phyloP scores from a whole-genome alignment of 1,140 invertebrate genomes.

The Neomicropteryx cornuta region DNA sequence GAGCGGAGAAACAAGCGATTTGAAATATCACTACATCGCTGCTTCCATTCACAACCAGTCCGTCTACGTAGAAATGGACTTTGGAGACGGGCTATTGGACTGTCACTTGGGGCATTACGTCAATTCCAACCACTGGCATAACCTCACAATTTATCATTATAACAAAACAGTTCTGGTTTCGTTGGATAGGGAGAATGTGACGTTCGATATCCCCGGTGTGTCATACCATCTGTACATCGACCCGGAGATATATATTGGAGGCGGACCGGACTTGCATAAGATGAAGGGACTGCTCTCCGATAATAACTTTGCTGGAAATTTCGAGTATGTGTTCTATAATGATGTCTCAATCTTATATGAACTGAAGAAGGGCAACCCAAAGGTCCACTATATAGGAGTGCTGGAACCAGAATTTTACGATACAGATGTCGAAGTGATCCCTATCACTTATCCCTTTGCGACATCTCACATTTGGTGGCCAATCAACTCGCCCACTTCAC shows the following conservation, averaged over 20 bases:
- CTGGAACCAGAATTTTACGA: constrained; percentile 73
- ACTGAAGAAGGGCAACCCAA: constrained; percentile 66
- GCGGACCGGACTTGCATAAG: constrained; percentile 67
- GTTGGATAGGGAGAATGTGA: constrained; percentile 57
- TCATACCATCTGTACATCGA: constrained; percentile 79
- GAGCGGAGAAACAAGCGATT: constrained; percentile 67
- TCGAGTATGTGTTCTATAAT: constrained; percentile 89
- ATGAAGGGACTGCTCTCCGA: constrained; percentile 60
- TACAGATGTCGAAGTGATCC: constrained; percentile 74
- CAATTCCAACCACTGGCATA: constrained; percentile 76
- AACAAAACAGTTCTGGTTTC: constrained; percentile 58
- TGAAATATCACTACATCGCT: constrained; percentile 71
- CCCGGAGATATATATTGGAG: constrained; percentile 86
- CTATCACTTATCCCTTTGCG: constrained; percentile 84
- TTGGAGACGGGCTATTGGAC: constrained; percentile 64
- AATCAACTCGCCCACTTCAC: constrained; percentile 52
- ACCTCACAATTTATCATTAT: constrained; percentile 75
- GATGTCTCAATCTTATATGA: constrained; percentile 84
- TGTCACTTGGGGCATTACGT: constrained; percentile 56
- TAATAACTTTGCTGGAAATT: constrained; percentile 72
- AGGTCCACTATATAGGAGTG: constrained; percentile 73
- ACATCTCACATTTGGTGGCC: constrained; percentile 81
- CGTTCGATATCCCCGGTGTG: constrained; percentile 57
- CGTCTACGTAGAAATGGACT: constrained; percentile 70
- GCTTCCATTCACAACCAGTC: constrained; percentile 68